Conservation (phyloP, 2,113 vertebrate genomes). For the Caracal caracal region DNA sequence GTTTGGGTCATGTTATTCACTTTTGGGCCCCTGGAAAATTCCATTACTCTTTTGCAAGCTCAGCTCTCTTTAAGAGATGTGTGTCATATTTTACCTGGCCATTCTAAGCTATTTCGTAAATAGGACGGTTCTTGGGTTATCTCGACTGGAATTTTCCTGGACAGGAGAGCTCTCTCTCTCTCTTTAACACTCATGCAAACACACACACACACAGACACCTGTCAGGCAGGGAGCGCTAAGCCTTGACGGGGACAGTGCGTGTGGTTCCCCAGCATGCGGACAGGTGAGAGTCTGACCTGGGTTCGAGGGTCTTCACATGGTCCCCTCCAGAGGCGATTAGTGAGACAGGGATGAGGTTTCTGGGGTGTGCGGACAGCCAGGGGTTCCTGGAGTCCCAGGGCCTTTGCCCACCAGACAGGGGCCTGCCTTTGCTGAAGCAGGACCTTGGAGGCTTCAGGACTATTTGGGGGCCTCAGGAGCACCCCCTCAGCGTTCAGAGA, state of each 20-base stretch:
- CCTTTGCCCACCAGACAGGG: background rate
- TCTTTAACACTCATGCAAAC: background rate
- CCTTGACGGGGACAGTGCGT: fast-evolving
- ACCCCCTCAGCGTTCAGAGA: fast-evolving
- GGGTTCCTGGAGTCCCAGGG: background rate
- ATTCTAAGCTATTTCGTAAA: background rate
- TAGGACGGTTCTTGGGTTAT: background rate
- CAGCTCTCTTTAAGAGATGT: background rate
- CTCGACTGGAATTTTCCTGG: background rate
- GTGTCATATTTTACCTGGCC: background rate
- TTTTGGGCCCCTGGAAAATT: slow-evolving; percentile 43
- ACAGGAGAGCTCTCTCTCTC: background rate
- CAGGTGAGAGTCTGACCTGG: background rate
- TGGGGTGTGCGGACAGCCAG: background rate
- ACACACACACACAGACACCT: too few species aligned
- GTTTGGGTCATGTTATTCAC: background rate
- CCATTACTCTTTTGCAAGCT: slow-evolving; percentile 5
- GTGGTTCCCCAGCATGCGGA: fast-evolving
- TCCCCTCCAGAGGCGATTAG: background rate
- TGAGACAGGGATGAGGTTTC: background rate
- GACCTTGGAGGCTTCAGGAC: background rate
- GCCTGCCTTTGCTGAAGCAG: too few species aligned
- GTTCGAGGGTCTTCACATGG: background rate
- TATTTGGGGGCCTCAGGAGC: fast-evolving
- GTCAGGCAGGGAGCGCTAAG: too few species aligned